These are phyloP conservation scores for Elaeidobius kamerunicus DNA, from an alignment of 2,888 invertebrate species.

Conservation along the genomic window DNA sequence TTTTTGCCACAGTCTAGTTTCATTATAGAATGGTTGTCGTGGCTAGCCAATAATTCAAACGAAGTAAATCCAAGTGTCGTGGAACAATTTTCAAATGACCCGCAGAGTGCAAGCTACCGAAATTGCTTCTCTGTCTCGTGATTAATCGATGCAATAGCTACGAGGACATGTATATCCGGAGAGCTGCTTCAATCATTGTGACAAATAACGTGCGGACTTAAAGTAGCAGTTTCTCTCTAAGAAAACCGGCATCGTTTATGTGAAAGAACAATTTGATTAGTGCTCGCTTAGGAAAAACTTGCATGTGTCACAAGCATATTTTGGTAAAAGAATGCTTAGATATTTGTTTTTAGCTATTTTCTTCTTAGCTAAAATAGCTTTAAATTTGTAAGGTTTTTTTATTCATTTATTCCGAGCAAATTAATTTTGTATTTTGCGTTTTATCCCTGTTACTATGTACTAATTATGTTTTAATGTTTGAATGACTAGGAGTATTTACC, in stretches of 20 bases:
- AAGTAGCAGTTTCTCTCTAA: constrained; percentile 24
- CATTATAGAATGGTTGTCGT: neutral
- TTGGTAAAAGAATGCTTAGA: too few relatives aligned
- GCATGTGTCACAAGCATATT: too few relatives aligned
- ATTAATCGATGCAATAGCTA: constrained; percentile 49
- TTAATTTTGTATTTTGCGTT: neutral
- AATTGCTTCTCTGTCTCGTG: constrained; percentile 36
- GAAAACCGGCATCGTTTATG: constrained; percentile 15
- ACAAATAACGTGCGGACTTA: constrained; percentile 44
- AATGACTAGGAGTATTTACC: too few relatives aligned
- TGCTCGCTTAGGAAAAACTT: neutral
- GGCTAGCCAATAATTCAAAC: constrained; percentile 19
- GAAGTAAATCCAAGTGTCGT: constrained; percentile 25
- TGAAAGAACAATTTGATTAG: constrained; percentile 33
- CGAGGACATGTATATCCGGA: constrained; percentile 48
- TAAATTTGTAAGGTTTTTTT: too few relatives aligned
- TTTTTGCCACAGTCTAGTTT: too few relatives aligned
- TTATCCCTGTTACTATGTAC: neutral
- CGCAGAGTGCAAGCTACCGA: constrained; percentile 27
- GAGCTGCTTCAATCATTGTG: constrained; percentile 49
- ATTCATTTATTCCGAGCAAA: too few relatives aligned
- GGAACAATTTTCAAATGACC: constrained; percentile 31
- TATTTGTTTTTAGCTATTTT: too few relatives aligned
- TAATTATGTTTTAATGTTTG: too few relatives aligned
- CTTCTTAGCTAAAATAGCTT: too few relatives aligned